Base-by-base conservation (phyloP, 2,888 invertebrate species). In the Harmothoe impar region DNA sequence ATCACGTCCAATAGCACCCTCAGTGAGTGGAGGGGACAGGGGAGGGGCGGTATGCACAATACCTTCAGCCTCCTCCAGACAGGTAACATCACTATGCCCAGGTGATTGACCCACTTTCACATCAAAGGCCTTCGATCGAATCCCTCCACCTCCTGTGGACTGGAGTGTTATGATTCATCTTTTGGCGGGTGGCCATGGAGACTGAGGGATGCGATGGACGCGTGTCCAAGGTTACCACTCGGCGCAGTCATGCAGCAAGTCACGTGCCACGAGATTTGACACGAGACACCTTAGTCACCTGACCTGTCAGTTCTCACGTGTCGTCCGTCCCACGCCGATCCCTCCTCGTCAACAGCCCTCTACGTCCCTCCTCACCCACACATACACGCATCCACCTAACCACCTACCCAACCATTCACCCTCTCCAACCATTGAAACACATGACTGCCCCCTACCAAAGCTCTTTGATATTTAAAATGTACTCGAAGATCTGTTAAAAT, bases 141-240 rank as follows among this genome's bases (percentile, higher is more conserved):
- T 29, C 29, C 31, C 72, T 29, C 25, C 62, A n/a, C 62, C 29
- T 29, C 29, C n/a, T n/a, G 62, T 25, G 72, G 72, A 72, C 72
- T 72, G 72, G 72, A 72, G 72, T n/a, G 72, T 72, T 72, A 72
- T 72, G 72, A 72, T 72, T 72, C 72, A 72, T 72, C 72, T 72
- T 29, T 29, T 29, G 72, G 72, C 72, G 29, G 15, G 72, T 29
- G 5, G 72, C 72, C 72, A 72, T 29, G 72, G 72, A 72, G 31
- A 72, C 72, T 0, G n/a, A n/a, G n/a, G 25, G 62, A 62, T n/a
- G 43, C 43, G 43, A 10, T 43, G 43, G 43, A 43, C 43, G 23
- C 62, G n/a, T n/a, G 12, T 72, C 72, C 72, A 72, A 72, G 72
- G 72, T 72, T 29, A 72, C 72, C 29, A 29, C n/a, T 29, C 12